Conservation (phyloP, 2,113 vertebrate genomes). For the Zootoca vivipara region DNA sequence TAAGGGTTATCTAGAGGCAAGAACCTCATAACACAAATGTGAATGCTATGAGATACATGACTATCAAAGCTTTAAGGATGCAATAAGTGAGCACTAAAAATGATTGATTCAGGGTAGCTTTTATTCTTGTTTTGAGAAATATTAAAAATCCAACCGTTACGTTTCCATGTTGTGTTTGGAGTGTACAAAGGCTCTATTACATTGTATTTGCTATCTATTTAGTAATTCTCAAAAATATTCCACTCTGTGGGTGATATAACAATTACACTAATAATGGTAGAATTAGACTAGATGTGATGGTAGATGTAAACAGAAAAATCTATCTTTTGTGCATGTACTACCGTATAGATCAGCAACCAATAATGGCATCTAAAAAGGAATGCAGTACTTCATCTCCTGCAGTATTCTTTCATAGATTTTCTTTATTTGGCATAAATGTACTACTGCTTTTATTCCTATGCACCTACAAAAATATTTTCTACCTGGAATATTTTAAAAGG, state of each 20-base stretch:
- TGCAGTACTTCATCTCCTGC: neutral
- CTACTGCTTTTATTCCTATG: neutral
- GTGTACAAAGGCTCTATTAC: neutral
- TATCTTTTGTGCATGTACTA: neutral
- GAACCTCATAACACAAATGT: neutral
- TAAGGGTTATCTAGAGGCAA: conserved; percentile 32
- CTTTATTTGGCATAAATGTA: neutral
- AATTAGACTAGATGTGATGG: neutral
- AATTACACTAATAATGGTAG: neutral
- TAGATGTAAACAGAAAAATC: neutral
- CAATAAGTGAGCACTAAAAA: neutral
- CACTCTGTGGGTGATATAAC: neutral
- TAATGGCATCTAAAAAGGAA: neutral
- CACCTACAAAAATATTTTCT: neutral
- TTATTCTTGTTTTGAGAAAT: neutral
- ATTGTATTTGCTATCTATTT: neutral
- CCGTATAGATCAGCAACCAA: neutral
- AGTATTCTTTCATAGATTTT: neutral
- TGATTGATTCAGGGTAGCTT: neutral
- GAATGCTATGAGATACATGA: neutral
- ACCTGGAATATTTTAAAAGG: neutral
- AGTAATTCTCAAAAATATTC: neutral
- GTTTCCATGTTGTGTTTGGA: neutral
- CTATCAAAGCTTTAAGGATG: neutral
- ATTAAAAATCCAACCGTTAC: neutral